Evolutionary conservation across 2,113 vertebrate species (phyloP).

Genomic region (Cricetomys ansorgei): DNA sequence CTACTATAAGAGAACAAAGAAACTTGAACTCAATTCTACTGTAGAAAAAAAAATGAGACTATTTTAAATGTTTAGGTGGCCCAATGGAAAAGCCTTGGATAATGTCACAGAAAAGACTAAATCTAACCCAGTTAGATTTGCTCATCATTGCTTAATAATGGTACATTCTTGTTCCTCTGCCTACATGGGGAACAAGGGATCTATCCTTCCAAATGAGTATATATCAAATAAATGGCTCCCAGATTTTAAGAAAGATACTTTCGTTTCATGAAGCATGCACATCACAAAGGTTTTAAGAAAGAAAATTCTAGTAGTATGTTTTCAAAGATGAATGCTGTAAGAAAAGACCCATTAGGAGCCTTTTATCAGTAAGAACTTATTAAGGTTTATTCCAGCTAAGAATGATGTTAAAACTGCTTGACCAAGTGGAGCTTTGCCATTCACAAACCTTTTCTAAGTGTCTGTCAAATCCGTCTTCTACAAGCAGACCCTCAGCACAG

Average conservation of each 20-base stretch:
- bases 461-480: neutral
- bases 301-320: neutral
- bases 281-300: neutral
- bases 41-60: neutral
- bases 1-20: neutral
- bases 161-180: neutral
- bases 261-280: neutral
- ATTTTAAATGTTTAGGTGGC: neutral
- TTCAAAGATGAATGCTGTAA: slow-evolving; percentile 1
- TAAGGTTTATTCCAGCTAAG: neutral
- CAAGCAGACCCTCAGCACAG: neutral
- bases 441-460: neutral
- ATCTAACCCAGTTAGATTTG: neutral
- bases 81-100: neutral
- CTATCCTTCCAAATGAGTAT: neutral
- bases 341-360: neutral
- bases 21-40: neutral
- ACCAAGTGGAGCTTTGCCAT: neutral
- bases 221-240: neutral
- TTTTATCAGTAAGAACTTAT: neutral
- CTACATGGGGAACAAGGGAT: neutral
- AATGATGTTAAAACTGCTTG: neutral
- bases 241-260: neutral
- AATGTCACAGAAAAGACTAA: neutral
- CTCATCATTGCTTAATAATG: neutral